Evolutionary conservation across 2,888 invertebrate genomes (phyloP), one percentile per base, ranked within the genome.

Genomic region (Pyrrhosoma nymphula): DNA sequence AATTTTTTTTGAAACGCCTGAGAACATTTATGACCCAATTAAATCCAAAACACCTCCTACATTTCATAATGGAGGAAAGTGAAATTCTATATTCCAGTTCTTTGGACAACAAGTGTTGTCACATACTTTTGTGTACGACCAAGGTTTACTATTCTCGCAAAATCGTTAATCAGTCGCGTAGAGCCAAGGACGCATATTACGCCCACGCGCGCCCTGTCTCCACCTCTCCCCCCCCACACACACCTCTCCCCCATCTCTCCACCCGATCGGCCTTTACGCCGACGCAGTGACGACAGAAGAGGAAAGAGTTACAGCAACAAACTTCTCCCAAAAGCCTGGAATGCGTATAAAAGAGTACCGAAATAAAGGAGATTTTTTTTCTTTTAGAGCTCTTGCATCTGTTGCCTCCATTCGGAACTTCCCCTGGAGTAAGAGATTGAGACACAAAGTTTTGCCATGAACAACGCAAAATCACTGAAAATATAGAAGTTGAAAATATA

Each of bases 381-480:
- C 14, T 35, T 60, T 82, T 35, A 82, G 14, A 82, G 35, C 82
- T 35, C 82, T 35, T 82, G 18, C 82, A 82, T 82, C 82, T 82
- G 82, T 35, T 82, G 82, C 82, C 82, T 82, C 69, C 82, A 82
- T 82, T 82, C 82, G 35, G 14, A 82, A 82, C 82, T 82, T 82
- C 82, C 18, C 82, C 35, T 35, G 18, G 3, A 82, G 82, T 2
- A 82, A 82, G 82, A 82, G 35, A 82, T 82, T 82, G 82, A 82
- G 82, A 18, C 30, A 82, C 82, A 82, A 82, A 82, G 82, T 82
- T 82, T 82, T 82, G 82, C 16, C 14, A 82, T 82, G 82, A 35
- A 82, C 82, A 35, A 82, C 30, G 16, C 82, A 82, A 82, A 35
- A 82, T 82, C 30, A 82, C 30, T 16, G 82, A 82, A 12, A 82